Evolutionary conservation across 2,888 invertebrate genomes (phyloP).

Genomic region (Sclerodermus sp.): DNA sequence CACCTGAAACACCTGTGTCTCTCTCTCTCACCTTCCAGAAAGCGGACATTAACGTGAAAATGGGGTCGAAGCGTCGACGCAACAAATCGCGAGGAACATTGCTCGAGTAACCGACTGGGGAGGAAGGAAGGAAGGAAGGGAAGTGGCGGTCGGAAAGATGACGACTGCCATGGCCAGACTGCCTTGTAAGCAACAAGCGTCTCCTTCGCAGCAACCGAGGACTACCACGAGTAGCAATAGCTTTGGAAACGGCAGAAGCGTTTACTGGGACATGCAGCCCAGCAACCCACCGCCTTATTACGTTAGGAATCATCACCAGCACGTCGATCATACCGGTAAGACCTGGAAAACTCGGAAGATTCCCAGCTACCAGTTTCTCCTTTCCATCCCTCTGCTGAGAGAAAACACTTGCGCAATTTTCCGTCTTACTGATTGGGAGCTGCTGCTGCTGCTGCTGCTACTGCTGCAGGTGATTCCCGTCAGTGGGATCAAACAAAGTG

Average conservation of each 20-base stretch:
- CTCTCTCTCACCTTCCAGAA: conserved; percentile 25
- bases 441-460: too few species aligned
- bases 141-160: conserved; percentile 32
- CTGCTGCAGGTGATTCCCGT: too few species aligned
- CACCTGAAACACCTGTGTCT: too few species aligned
- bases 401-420: too few species aligned
- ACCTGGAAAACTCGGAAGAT: too few species aligned
- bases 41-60: conserved; percentile 39
- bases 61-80: conserved; percentile 48
- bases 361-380: too few species aligned
- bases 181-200: conserved; percentile 51
- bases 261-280: conserved; percentile 52
- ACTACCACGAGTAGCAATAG: conserved; percentile 32
- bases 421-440: too few species aligned
- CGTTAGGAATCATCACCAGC: conserved; percentile 49
- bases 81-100: conserved; percentile 33
- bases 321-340: conserved; percentile 49
- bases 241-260: conserved; percentile 41
- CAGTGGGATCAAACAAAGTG: too few species aligned
- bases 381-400: too few species aligned
- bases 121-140: not conserved
- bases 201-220: conserved; percentile 43
- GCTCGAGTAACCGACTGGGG: conserved; percentile 20
- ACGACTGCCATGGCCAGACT: conserved; percentile 56
- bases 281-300: conserved; percentile 43